Base-by-base conservation (phyloP, 2,113 vertebrate genomes). In the Campylorhamphus procurvoides region DNA sequence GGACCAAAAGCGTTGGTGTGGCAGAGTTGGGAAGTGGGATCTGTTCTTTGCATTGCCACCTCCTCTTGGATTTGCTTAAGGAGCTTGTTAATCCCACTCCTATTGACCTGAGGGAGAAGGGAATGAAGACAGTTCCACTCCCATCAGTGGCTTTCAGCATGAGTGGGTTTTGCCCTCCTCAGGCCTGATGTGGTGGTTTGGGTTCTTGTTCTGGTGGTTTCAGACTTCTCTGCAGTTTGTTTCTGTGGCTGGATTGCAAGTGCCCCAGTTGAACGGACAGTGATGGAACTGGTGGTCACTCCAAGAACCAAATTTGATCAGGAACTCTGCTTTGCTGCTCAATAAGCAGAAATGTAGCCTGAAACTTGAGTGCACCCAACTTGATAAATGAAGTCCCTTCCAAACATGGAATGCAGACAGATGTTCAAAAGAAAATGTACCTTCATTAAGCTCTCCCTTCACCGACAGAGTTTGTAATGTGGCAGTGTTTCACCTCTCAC, bases 21-120 rank as follows among this genome's bases (percentile, higher is more conserved):
- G 2, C 2, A 5, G 4, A 1, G 0, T 28, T 74, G 33, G 22
- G 17, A 44, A 33, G 8, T 27, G 10, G 3, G 24, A 2, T 67
- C 18, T 15, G 0, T 23, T 44, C 3, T n/a, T 60, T 1, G 1
- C 37, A 13, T n/a, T 80, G 31, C 6, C 19, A 3, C 20, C 20
- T 68, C 7, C 3, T 29, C 39, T 47, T 39, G 12, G 8, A 24
- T 68, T 68, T 47, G 8, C 28, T 4, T 16, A 18, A 46, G 37
- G 11, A 82, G 4, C 44, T 59, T 31, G 28, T 35, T 71, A 59
- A 64, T 49, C 20, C 10, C 0, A 0, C 1, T 9, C 2, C 0
- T 11, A 12, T 3, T 62, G 27, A 22, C 31, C 37, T 40, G 16
- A 50, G 10, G 13, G 31, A 75, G 28, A 59, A 44, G 2, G 9